Evolutionary conservation across 2,888 invertebrate species (phyloP).

Genomic region (Lithophane semibrunnea): DNA sequence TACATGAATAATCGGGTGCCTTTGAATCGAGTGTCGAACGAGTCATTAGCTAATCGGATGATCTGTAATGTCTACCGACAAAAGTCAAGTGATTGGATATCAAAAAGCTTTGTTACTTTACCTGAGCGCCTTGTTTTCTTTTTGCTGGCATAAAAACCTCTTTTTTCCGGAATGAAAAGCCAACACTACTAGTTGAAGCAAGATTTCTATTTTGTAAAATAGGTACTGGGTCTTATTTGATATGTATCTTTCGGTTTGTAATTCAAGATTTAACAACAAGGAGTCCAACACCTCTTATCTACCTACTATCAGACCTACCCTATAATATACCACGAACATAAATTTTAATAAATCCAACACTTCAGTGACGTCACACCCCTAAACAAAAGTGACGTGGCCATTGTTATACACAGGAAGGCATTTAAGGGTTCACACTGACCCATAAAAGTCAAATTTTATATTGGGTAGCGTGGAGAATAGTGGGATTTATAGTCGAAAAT

Average conservation of each 20-base stretch:
- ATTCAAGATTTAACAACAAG: conserved; percentile 22
- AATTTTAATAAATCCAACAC: conserved; percentile 45
- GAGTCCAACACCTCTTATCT: conserved; percentile 28
- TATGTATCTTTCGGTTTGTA: conserved; percentile 24
- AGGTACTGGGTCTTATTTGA: conserved; percentile 3
- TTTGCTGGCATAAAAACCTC: not conserved
- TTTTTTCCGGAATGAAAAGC: not conserved
- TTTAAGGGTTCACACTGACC: conserved; percentile 53
- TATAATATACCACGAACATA: conserved; percentile 20
- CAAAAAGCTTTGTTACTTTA: conserved; percentile 12
- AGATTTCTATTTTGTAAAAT: not conserved
- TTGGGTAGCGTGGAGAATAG: conserved; percentile 42
- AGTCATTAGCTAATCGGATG: conserved; percentile 51
- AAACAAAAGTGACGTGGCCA: conserved; percentile 28
- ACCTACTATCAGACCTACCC: not conserved
- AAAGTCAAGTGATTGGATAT: conserved; percentile 19
- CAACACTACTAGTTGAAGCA: not conserved
- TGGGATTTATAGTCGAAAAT: conserved; percentile 33
- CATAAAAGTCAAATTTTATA: conserved; percentile 59
- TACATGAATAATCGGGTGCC: conserved; percentile 46
- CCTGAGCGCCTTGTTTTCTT: conserved; percentile 9
- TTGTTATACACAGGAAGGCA: conserved; percentile 36
- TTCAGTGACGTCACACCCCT: conserved; percentile 42
- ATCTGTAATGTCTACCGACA: conserved; percentile 14
- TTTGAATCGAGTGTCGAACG: conserved; percentile 43